phyloP scores from a whole-genome alignment of 2,797 vertebrate species.

The Leucoraja ocellata region DNA sequence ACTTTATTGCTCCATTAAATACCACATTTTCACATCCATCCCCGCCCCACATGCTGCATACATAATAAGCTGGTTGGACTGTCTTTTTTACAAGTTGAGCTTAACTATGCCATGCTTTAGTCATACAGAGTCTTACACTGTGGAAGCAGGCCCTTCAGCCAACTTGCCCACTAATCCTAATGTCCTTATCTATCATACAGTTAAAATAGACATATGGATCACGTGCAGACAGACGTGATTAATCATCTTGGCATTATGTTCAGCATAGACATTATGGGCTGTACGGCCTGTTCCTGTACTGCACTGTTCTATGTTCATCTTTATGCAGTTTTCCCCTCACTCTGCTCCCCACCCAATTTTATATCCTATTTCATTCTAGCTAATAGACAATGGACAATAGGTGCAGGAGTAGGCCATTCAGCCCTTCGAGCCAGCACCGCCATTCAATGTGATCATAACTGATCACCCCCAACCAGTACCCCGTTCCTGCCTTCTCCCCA shows the following conservation, averaged over 20 bases:
- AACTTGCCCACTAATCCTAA: background rate
- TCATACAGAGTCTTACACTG: background rate
- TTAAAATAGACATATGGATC: no score
- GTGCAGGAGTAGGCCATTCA: no score
- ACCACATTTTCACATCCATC: background rate
- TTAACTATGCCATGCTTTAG: background rate
- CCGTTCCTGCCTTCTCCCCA: no score
- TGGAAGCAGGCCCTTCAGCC: background rate
- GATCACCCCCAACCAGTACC: no score
- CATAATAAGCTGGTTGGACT: background rate
- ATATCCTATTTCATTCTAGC: background rate
- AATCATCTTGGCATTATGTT: no score
- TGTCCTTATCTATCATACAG: no score
- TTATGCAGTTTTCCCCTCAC: background rate
- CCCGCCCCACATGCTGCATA: background rate
- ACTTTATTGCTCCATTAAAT: background rate
- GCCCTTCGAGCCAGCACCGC: no score
- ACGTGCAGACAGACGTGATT: no score
- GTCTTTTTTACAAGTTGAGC: background rate
- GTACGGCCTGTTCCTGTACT: no score
- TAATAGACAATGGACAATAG: background rate
- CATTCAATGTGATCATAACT: no score
- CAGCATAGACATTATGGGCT: no score
- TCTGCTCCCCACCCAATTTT: background rate
- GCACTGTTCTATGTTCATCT: background rate